Conservation (phyloP, 1,140 invertebrate species). For the Cydia strobilella region DNA sequence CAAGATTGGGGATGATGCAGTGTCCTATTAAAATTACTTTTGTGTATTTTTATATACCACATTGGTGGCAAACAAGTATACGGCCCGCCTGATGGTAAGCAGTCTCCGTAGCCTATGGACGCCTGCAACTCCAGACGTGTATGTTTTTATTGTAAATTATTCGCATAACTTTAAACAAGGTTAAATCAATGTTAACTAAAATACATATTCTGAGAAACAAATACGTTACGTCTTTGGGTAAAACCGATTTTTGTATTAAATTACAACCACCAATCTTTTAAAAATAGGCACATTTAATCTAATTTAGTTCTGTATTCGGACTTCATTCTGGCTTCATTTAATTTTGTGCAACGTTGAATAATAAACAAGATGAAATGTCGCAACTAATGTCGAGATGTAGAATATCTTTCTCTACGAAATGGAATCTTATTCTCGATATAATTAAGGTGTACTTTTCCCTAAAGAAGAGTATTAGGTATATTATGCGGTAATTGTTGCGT, state of each 20-base stretch:
- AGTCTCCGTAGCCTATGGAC: no score
- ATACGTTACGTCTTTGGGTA: background rate
- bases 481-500: background rate
- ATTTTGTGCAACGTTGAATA: background rate
- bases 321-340: background rate
- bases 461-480: background rate
- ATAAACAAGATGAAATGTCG: constrained; percentile 1
- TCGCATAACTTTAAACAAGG: background rate
- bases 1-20: background rate
- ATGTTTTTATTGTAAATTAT: background rate
- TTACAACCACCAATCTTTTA: background rate
- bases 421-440: background rate
- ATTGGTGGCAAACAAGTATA: no score
- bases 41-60: no score
- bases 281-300: background rate
- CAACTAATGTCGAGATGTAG: background rate
- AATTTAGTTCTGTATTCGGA: background rate
- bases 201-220: background rate
- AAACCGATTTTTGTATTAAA: background rate
- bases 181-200: background rate
- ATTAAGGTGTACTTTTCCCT: background rate
- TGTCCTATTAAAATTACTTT: background rate
- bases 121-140: no score
- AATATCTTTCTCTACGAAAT: background rate
- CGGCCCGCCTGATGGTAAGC: no score